Base-by-base conservation (phyloP, 1,140 invertebrate genomes). In the Drosophila pruinosa region DNA sequence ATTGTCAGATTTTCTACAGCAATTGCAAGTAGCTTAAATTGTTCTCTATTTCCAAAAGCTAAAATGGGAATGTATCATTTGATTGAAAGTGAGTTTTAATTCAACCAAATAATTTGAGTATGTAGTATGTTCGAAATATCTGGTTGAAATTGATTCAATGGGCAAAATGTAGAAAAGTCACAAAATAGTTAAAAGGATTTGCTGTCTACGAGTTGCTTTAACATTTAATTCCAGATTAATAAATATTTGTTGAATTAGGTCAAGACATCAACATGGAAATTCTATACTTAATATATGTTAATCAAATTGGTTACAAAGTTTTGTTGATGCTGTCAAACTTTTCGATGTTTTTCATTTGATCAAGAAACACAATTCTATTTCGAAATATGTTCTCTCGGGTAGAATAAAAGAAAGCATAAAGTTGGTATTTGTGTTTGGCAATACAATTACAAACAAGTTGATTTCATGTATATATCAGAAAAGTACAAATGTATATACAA, bases 361-460 rank as follows among this genome's bases (percentile, higher is more conserved):
- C 36, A 15, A 38, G 14, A 15, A 14, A 15, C 36, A 21, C 19
- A 53, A 38, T 17, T 53, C 28, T 22, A 17, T 34, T 21, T 12
- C 31, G n/a, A 36, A 12, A 39, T 17, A 17, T 39, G n/a, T 34
- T n/a, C 14, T 28, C 2, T 21, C 8, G 17, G 3, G 19, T 3
- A 4, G 7, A 34, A 12, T 3, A 3, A 21, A 36, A 7, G 31
- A 36, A 14, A 38, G 12, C n/a, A 28, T 19, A 24, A 68, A 52
- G 56, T 67, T 67, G 48, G 14, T 45, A 48, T 59, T 59, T 59
- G 57, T 59, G 34, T 59, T 50, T 59, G 57, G 21, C 57, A 59
- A 59, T 48, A 59, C 57, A 59, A 59, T 59, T 59, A 38, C 57
- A 59, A 59, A 38, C 38, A 48, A 48, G 28, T 59, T 38, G 57